Evolutionary conservation across 2,797 vertebrate species (phyloP).

Genomic region (Microtus californicus): DNA sequence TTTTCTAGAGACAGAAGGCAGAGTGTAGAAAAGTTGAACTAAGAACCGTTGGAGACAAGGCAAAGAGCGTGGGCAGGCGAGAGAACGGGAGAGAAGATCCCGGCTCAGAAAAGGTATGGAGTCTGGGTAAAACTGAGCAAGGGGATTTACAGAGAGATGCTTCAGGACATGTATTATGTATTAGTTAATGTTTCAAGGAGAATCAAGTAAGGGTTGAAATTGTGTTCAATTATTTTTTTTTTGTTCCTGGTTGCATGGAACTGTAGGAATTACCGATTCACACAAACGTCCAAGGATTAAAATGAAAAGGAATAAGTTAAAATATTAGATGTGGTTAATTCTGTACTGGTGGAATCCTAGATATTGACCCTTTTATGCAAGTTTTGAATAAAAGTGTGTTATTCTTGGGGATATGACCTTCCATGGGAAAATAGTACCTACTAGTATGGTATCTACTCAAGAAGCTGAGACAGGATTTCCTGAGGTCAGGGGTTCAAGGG

Average conservation of each 20-base stretch:
- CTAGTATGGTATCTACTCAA: not conserved
- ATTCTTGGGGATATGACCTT: not conserved
- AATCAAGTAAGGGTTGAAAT: not conserved
- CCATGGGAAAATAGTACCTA: not conserved
- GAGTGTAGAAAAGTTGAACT: not conserved
- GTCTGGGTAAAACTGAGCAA: not conserved
- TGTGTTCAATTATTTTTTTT: not conserved
- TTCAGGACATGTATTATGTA: not conserved
- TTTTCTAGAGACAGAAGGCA: not conserved
- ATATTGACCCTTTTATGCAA: not conserved
- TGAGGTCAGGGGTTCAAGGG: not conserved
- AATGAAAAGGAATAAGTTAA: not conserved
- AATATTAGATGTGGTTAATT: constrained; percentile 24
- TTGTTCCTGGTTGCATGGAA: not conserved
- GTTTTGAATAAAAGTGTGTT: constrained; percentile 55
- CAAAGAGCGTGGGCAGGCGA: not conserved
- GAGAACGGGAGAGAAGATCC: not conserved
- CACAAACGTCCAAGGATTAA: not conserved
- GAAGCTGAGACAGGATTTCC: not conserved
- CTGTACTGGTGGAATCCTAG: not conserved
- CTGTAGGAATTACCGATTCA: not conserved
- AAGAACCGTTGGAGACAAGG: not conserved
- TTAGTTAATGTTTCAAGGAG: constrained; percentile 16
- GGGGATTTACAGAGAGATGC: not conserved
- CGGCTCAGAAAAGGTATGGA: not conserved